Percentiles rank a stretch among this genome's conserved stretches.
Evolutionary conservation across 2,888 invertebrate species (phyloP).

Genomic region (Selenia dentaria): DNA sequence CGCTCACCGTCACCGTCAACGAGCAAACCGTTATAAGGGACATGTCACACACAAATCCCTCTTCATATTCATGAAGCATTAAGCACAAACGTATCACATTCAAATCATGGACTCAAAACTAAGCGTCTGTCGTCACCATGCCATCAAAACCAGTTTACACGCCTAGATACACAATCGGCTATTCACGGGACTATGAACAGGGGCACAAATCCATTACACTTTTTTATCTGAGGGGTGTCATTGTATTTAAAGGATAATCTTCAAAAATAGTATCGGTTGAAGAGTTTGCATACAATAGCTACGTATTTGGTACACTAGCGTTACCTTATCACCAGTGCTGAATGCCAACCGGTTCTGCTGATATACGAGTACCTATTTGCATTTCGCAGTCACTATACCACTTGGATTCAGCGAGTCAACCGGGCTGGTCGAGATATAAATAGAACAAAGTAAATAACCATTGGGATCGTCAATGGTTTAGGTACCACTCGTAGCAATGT

Average conservation of each 20-base stretch:
- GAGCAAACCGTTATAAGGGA: constrained; percentile 62
- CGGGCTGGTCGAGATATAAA: constrained; percentile 41
- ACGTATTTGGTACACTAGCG: constrained; percentile 39
- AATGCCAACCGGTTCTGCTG: constrained; percentile 57
- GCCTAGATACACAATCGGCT: constrained; percentile 41
- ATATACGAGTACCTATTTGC: constrained; percentile 55
- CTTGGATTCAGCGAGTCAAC: constrained; percentile 44
- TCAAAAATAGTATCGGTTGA: background rate
- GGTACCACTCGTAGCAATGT: constrained; percentile 39
- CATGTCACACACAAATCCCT: constrained; percentile 54
- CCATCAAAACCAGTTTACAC: constrained; percentile 51
- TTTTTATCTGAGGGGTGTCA: constrained; percentile 36
- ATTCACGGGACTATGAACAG: constrained; percentile 32
- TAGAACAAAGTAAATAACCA: constrained; percentile 41
- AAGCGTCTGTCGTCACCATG: constrained; percentile 45
- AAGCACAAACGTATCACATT: constrained; percentile 43
- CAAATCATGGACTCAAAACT: constrained; percentile 37
- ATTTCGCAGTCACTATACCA: constrained; percentile 47
- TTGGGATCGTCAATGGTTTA: too few species aligned
- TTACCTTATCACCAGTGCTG: constrained; percentile 44
- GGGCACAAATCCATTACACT: constrained; percentile 35
- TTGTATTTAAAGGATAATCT: constrained; percentile 22
- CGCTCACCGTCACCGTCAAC: constrained; percentile 27
- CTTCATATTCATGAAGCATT: constrained; percentile 50
- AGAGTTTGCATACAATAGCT: constrained; percentile 30